Percentiles rank a stretch among this genome's conserved stretches.
Evolutionary conservation across 1,140 invertebrate species (phyloP).

Genomic region (Galendromus occidentalis): DNA sequence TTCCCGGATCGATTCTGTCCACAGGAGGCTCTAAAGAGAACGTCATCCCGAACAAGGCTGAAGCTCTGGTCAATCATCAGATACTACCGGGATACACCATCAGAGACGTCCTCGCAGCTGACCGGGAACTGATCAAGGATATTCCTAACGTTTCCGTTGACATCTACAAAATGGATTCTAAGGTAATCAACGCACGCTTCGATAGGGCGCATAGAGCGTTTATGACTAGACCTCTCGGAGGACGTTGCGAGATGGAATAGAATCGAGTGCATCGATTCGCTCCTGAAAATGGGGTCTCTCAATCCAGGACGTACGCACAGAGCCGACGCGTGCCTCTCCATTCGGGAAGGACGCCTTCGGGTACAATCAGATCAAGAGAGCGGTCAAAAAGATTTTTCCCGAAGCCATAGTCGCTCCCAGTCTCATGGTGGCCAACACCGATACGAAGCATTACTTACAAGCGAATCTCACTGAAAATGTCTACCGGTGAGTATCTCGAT

Average conservation of each 20-base stretch:
- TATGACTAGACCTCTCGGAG: too few species aligned
- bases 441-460: slow-evolving; percentile 32
- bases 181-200: slow-evolving; percentile 22
- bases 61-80: slow-evolving; percentile 35
- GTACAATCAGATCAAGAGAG: slow-evolving; percentile 31
- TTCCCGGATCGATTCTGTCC: too few species aligned
- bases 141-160: slow-evolving; percentile 17
- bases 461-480: background rate
- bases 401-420: slow-evolving; percentile 32
- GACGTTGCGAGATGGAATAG: too few species aligned
- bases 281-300: too few species aligned
- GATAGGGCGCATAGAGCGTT: too few species aligned
- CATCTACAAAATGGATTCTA: background rate
- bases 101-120: slow-evolving; percentile 32
- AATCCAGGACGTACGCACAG: slow-evolving; percentile 22
- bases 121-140: slow-evolving; percentile 32
- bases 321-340: slow-evolving; percentile 32
- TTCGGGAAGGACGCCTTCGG: slow-evolving; percentile 29
- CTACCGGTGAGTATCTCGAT: background rate
- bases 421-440: slow-evolving; percentile 35
- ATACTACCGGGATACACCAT: slow-evolving; percentile 34
- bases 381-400: slow-evolving; percentile 31
- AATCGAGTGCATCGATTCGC: too few species aligned
- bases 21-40: slow-evolving; percentile 28
- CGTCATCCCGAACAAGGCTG: slow-evolving; percentile 33